Evolutionary conservation across 1,140 invertebrate species (phyloP).

Genomic region (Drosophila elegans): DNA sequence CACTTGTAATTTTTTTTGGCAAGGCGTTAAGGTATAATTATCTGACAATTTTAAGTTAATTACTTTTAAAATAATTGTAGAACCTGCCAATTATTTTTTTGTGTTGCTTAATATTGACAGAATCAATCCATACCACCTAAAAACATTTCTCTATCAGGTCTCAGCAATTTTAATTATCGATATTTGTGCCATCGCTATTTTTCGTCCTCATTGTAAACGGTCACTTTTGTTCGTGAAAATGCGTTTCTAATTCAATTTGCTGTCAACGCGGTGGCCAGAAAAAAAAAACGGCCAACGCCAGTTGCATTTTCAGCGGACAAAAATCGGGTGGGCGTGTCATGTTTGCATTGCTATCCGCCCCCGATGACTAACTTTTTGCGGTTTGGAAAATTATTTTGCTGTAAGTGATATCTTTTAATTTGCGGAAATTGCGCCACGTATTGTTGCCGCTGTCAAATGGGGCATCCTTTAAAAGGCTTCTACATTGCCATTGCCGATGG

Average conservation of each 20-base stretch:
- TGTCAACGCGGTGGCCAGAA: slow-evolving; percentile 59
- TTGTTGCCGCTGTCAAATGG: slow-evolving; percentile 33
- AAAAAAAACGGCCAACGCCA: slow-evolving; percentile 29
- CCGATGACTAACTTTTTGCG: slow-evolving; percentile 52
- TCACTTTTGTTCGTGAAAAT: slow-evolving; percentile 63
- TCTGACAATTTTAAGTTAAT: no score
- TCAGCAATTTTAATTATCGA: not conserved
- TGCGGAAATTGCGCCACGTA: slow-evolving; percentile 60
- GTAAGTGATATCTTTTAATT: slow-evolving; percentile 81
- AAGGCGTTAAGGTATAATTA: no score
- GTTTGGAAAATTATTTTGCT: slow-evolving; percentile 69
- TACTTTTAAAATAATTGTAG: no score
- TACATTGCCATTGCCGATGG: slow-evolving; percentile 20
- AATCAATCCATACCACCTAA: no score
- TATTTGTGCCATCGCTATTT: slow-evolving; percentile 36
- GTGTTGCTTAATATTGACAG: no score
- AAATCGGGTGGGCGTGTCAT: slow-evolving; percentile 60
- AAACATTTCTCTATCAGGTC: no score
- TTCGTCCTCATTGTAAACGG: slow-evolving; percentile 20
- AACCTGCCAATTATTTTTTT: no score
- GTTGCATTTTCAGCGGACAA: slow-evolving; percentile 34
- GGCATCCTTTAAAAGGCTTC: slow-evolving; percentile 21
- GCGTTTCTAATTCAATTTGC: slow-evolving; percentile 81
- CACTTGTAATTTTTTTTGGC: no score
- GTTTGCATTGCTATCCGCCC: slow-evolving; percentile 13